These are phyloP conservation scores for Gymnothorax javanicus DNA, from an alignment of 2,797 vertebrate species.

Conservation along the genomic window DNA sequence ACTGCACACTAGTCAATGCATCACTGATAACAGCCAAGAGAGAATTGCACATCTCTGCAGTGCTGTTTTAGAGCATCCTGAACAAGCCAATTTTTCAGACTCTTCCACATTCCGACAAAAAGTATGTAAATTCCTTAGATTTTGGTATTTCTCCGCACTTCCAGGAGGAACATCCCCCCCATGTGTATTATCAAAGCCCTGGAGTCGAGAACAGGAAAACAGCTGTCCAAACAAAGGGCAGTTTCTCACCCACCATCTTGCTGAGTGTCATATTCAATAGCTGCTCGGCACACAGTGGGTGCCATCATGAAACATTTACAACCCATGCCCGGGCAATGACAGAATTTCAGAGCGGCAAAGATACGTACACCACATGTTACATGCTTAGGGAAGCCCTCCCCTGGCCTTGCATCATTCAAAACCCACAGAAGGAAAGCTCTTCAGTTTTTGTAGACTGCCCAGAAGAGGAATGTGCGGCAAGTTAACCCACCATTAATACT, in stretches of 20 bases:
- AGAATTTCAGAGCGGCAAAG: constrained; percentile 26
- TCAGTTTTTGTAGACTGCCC: neutral
- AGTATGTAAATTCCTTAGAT: neutral
- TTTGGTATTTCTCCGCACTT: neutral
- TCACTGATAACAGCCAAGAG: neutral
- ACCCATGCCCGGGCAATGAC: constrained; percentile 40
- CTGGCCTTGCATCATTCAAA: neutral
- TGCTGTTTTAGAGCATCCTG: neutral
- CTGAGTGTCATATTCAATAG: constrained; percentile 60
- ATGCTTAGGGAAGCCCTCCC: neutral
- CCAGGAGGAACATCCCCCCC: constrained; percentile 46
- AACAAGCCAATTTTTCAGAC: neutral
- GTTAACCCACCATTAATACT: neutral
- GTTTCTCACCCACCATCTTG: constrained; percentile 67
- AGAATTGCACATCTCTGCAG: neutral
- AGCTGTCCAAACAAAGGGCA: constrained; percentile 79
- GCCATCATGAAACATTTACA: constrained; percentile 65
- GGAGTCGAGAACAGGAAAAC: constrained; percentile 48
- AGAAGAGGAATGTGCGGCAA: neutral
- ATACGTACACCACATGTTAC: neutral
- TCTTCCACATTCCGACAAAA: neutral
- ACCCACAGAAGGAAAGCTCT: neutral
- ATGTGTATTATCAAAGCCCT: constrained; percentile 47
- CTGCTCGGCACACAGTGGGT: constrained; percentile 43
- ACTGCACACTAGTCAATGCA: neutral